Conservation (phyloP, 2,888 invertebrate species). For the Acanthococcus lagerstroemiae region DNA sequence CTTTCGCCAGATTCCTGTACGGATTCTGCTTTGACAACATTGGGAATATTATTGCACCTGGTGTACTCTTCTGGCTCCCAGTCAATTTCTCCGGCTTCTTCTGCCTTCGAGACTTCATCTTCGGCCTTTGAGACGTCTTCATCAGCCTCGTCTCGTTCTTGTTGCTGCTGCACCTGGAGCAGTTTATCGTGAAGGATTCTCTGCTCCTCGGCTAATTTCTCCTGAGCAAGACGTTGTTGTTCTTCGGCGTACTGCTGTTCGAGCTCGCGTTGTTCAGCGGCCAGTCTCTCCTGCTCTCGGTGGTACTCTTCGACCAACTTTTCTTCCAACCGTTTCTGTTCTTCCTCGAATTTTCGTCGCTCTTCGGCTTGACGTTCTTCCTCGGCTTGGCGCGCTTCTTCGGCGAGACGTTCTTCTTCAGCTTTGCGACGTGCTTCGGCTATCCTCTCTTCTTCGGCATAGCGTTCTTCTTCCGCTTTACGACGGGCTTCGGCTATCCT, state of each 20-base stretch:
- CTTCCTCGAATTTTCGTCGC: slow-evolving; percentile 6
- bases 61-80: slow-evolving; percentile 5
- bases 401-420: slow-evolving; percentile 1
- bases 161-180: slow-evolving; percentile 14
- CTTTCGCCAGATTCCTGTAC: background rate
- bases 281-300: slow-evolving; percentile 19
- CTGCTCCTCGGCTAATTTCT: slow-evolving; percentile 18
- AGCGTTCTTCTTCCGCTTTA: slow-evolving; percentile 6
- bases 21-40: background rate
- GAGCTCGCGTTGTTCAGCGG: slow-evolving; percentile 11
- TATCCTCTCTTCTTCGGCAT: background rate
- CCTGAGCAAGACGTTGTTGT: slow-evolving; percentile 4
- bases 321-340: slow-evolving; percentile 15
- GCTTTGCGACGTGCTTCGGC: slow-evolving; percentile 3
- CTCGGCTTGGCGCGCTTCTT: background rate
- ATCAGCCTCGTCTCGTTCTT: slow-evolving; percentile 18
- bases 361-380: slow-evolving; percentile 1
- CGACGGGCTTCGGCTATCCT: background rate
- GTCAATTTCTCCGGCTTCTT: background rate
- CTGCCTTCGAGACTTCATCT: no score
- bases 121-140: slow-evolving; percentile 10
- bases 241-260: slow-evolving; percentile 19
- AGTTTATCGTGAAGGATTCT: slow-evolving; percentile 18
- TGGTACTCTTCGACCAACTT: slow-evolving; percentile 24
- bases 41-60: background rate